Evolutionary conservation across 2,797 vertebrate genomes (phyloP).

Genomic region (Argya squamiceps): DNA sequence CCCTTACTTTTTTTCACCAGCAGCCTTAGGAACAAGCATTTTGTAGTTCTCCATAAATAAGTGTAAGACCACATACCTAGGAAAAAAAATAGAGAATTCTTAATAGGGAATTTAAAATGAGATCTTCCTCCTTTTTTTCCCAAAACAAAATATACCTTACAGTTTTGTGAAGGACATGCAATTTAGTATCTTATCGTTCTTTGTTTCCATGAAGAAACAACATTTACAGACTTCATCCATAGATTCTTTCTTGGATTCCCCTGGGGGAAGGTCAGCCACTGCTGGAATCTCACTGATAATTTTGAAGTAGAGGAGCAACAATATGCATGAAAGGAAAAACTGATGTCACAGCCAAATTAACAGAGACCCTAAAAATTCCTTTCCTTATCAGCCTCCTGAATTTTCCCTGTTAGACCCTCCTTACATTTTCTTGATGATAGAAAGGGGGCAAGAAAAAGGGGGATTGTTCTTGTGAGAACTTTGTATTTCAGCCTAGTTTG

Average conservation of each 20-base stretch:
- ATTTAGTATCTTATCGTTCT: neutral
- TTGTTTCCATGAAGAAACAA: neutral
- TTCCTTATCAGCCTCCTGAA: neutral
- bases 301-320: slow-evolving; percentile 2
- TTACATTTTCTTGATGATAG: neutral
- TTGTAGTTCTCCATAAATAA: neutral
- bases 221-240: neutral
- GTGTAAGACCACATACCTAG: neutral
- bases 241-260: neutral
- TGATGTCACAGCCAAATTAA: neutral
- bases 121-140: neutral
- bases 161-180: neutral
- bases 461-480: neutral
- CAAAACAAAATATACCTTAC: neutral
- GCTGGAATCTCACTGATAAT: neutral
- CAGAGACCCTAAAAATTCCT: neutral
- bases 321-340: neutral
- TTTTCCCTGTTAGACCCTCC: neutral
- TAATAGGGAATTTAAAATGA: neutral
- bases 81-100: neutral
- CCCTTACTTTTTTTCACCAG: neutral
- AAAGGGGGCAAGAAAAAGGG: neutral
- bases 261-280: neutral
- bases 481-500: neutral
- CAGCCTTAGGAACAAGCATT: neutral